Evolutionary conservation across 2,797 vertebrate species (phyloP), one percentile per base, ranked within the genome.

Genomic region (Moxostoma hubbsi): DNA sequence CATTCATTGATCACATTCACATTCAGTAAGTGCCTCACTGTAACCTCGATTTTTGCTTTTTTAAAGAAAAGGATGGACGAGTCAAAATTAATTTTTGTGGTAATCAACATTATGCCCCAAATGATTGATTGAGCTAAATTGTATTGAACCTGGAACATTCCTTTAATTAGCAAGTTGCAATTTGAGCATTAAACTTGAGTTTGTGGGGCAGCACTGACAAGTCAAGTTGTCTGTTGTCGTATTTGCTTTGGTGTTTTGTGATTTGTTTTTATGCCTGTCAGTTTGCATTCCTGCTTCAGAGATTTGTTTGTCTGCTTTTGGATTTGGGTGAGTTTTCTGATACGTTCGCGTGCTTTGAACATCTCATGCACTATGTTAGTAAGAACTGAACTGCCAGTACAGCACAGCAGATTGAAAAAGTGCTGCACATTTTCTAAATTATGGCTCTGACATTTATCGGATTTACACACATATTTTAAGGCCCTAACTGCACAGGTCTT

Each of bases 361-460:
- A 58, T 50, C 16, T 61, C 46, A 77, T 54, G 36, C 58, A 53
- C 47, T 71, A 62, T 53, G 63, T 57, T 78, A 61, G 50, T 61
- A 61, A 61, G 16, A 63, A 63, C 54, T 55, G 5, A 70, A 68
- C 61, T 16, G 0, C 59, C 12, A 15, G 12, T 46, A 61, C 7
- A 78, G 55, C 63, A 78, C 55, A 77, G 46, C 24, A 2, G 24
- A 7, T 9, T 36, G 15, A 24, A 64, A 59, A 80, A 65, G 36
- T 46, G 13, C 58, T 77, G 73, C 81, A 81, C 83, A 81, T 84
- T 84, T 79, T 86, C 67, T 84, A 83, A 76, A 83, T 81, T 86
- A 81, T 81, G 13, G 73, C 81, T 57, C 57, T 71, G 79, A 78
- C 86, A 67, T 85, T 87, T 85, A 83, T 84, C 70, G 65, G 76